A percentile compares a stretch with the other conserved stretches of the same genome.
Conservation (phyloP, 2,113 vertebrate genomes). For the Neogale vison region DNA sequence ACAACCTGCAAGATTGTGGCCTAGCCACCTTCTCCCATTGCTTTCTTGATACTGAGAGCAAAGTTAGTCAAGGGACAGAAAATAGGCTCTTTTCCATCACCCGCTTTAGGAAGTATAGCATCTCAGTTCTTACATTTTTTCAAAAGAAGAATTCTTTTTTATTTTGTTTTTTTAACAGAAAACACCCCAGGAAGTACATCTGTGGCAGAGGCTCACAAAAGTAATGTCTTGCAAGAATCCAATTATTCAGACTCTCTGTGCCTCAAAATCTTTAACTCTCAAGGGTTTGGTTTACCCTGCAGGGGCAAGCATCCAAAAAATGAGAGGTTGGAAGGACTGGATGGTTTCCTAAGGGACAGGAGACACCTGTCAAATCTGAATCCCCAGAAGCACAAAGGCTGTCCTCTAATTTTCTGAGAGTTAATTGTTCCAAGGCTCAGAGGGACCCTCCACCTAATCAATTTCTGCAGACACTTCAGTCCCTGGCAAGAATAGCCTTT, state of each 20-base stretch:
- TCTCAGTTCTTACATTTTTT: not conserved
- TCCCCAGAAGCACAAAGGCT: conserved; percentile 38
- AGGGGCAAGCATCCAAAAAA: not conserved
- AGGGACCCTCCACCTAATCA: conserved; percentile 31
- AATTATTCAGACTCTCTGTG: conserved; percentile 48
- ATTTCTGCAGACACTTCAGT: conserved; percentile 60
- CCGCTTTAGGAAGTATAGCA: not conserved
- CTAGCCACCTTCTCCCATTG: not conserved
- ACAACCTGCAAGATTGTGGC: not conserved
- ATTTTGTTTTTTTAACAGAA: not conserved
- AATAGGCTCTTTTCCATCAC: not conserved
- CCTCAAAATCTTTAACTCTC: conserved; percentile 22
- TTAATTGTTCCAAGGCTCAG: conserved; percentile 58
- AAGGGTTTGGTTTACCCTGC: not conserved
- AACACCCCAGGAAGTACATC: conserved; percentile 42
- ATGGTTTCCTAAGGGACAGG: not conserved
- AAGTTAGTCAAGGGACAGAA: not conserved
- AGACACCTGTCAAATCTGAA: conserved; percentile 41
- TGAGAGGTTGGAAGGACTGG: not conserved
- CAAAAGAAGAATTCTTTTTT: not conserved
- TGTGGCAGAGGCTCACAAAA: conserved; percentile 31
- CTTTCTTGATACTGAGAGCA: not conserved
- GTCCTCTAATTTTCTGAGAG: conserved; percentile 66
- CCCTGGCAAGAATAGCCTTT: not conserved
- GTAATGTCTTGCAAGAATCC: conserved; percentile 59